A percentile compares a stretch with the other conserved stretches of the same genome.
Conservation (phyloP, 2,797 vertebrate species). For the Argentina silus region DNA sequence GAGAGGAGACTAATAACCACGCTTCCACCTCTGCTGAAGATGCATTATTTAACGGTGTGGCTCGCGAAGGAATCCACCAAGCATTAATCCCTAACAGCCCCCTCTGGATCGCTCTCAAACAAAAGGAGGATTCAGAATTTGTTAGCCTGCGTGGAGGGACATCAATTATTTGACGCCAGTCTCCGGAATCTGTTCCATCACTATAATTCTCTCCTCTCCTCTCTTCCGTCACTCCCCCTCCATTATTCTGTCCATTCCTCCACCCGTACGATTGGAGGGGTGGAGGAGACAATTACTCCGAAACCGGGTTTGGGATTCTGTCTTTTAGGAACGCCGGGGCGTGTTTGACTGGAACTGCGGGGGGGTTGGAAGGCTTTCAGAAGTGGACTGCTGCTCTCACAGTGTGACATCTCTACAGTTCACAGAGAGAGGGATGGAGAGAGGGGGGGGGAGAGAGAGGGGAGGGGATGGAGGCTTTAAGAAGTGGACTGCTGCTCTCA, state of each 20-base stretch:
- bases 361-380: neutral
- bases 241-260: slow-evolving; percentile 14
- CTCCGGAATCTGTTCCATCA: neutral
- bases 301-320: too few relatives aligned
- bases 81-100: slow-evolving; percentile 51
- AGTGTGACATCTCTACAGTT: neutral
- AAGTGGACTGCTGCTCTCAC: too few relatives aligned
- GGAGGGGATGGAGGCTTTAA: too few relatives aligned
- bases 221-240: neutral
- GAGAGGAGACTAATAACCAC: slow-evolving; percentile 26
- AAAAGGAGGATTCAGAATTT: slow-evolving; percentile 31
- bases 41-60: slow-evolving; percentile 54
- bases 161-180: slow-evolving; percentile 38
- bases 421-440: neutral
- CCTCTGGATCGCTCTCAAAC: slow-evolving; percentile 39
- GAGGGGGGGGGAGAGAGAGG: too few relatives aligned
- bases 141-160: slow-evolving; percentile 20
- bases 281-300: slow-evolving; percentile 42
- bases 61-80: slow-evolving; percentile 23
- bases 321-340: slow-evolving; percentile 24
- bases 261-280: slow-evolving; percentile 18
- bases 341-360: slow-evolving; percentile 3
- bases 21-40: slow-evolving; percentile 30
- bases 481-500: neutral
- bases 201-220: neutral